Base-by-base conservation (phyloP, 2,888 invertebrate genomes). In the Cerastis rubricosa region DNA sequence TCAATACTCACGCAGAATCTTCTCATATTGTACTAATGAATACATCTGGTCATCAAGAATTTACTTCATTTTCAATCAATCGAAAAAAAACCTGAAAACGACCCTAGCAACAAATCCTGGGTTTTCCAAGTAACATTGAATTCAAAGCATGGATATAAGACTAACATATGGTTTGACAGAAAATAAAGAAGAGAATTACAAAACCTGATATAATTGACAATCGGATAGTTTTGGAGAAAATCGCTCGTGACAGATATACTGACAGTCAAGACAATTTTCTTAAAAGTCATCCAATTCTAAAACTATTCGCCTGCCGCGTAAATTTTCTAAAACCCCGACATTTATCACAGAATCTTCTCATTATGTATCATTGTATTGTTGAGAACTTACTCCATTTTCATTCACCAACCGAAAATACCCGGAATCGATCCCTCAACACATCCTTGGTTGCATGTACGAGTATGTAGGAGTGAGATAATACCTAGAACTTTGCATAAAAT, bases 391-490 rank as follows among this genome's bases (percentile, higher is more conserved):
- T 61, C 51, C 6, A 75, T 61, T 47, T 74, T 78, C 49, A 35
- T 66, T 69, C 5, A 2, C 12, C 17, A 59, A 45, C 25, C 2
- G 29, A 76, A 80, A 66, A 80, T 7, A 84, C 85, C 87, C 86
- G 88, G 87, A 87, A 88, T 68, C 74, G 54, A 85, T 85, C 85
- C 88, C 85, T 82, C 72, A 79, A 68, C 64, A 73, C 81, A 84
- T 88, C 88, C 85, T 89, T 83, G 79, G 73, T 85, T 85, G 68
- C 78, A n/a, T n/a, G n/a, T n/a, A n/a, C n/a, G n/a, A n/a, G n/a
- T n/a, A n/a, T n/a, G n/a, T n/a, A n/a, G n/a, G n/a, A n/a, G n/a
- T 54, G n/a, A 54, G 22, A n/a, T 9, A 51, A 51, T 51, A 9
- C 7, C 7, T 19, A 49, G 19, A 0, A 7, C 8, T 49, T 19